These are phyloP conservation scores for Lutjanus campechanus DNA, from an alignment of 2,797 vertebrate genomes.

Conservation along the genomic window DNA sequence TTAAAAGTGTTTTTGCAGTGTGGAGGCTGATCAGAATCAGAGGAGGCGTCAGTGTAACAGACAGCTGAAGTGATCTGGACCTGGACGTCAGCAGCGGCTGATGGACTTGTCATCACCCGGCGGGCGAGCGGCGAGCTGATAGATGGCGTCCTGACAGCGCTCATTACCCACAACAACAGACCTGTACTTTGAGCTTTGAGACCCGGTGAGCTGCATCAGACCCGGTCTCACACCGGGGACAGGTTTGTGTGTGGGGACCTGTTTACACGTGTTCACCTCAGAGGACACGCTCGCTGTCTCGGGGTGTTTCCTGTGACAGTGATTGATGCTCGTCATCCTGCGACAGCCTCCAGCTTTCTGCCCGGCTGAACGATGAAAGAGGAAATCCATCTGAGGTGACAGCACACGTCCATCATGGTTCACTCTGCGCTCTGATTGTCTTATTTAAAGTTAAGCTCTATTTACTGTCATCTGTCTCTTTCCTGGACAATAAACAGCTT, in stretches of 20 bases:
- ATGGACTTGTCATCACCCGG: not conserved
- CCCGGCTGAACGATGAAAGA: slow-evolving; percentile 48
- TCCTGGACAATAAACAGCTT: slow-evolving; percentile 50
- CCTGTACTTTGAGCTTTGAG: slow-evolving; percentile 44
- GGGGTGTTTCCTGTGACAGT: slow-evolving; percentile 38
- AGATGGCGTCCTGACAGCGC: slow-evolving; percentile 57
- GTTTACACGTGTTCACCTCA: slow-evolving; percentile 21
- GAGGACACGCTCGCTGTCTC: slow-evolving; percentile 21
- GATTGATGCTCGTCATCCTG: slow-evolving; percentile 64
- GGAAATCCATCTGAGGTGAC: slow-evolving; percentile 62
- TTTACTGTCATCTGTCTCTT: slow-evolving; percentile 47
- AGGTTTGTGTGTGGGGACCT: not conserved
- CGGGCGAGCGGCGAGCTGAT: slow-evolving; percentile 34
- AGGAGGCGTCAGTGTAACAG: slow-evolving; percentile 13
- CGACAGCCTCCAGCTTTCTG: slow-evolving; percentile 53
- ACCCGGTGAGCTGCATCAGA: slow-evolving; percentile 1
- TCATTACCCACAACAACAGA: slow-evolving; percentile 66
- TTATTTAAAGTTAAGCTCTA: slow-evolving; percentile 55
- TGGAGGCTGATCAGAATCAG: too few species aligned
- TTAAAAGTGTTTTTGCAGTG: not conserved
- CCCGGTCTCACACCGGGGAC: not conserved
- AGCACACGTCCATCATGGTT: slow-evolving; percentile 58
- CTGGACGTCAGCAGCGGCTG: slow-evolving; percentile 11
- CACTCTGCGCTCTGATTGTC: slow-evolving; percentile 32
- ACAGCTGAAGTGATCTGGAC: not conserved